Evolutionary conservation across 2,888 invertebrate species (phyloP).

Genomic region (Sinopyrophorus schimmeli): DNA sequence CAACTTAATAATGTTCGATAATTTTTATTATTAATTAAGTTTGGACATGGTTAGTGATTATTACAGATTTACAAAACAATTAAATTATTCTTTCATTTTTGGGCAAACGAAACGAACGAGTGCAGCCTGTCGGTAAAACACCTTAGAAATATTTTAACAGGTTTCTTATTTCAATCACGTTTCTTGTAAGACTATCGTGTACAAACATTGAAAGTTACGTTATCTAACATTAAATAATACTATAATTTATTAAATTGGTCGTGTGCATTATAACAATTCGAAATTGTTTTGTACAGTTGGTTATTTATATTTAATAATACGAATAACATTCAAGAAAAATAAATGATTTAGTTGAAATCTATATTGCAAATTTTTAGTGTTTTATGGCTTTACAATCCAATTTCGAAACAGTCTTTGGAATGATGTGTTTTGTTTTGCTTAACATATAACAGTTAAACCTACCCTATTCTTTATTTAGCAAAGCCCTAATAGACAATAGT

Average conservation of each 20-base stretch:
- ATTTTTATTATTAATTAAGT: slow-evolving; percentile 29
- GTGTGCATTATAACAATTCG: slow-evolving; percentile 41
- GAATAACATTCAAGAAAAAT: slow-evolving; percentile 1
- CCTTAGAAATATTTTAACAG: slow-evolving; percentile 28
- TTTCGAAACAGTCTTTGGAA: slow-evolving; percentile 46
- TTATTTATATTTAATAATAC: slow-evolving; percentile 7
- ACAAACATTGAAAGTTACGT: slow-evolving; percentile 12
- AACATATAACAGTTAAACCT: slow-evolving; percentile 31
- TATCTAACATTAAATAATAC: slow-evolving; percentile 32
- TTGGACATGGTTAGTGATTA: slow-evolving; percentile 29
- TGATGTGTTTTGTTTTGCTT: slow-evolving; percentile 40
- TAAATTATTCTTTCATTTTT: slow-evolving; percentile 8
- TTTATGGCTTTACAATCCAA: slow-evolving; percentile 38
- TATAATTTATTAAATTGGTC: slow-evolving; percentile 38
- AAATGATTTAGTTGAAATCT: slow-evolving; percentile 6
- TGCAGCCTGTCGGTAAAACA: slow-evolving; percentile 26
- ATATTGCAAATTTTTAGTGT: slow-evolving; percentile 15
- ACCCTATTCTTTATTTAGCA: slow-evolving; percentile 16
- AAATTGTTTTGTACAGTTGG: slow-evolving; percentile 36
- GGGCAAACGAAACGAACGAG: slow-evolving; percentile 8
- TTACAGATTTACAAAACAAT: slow-evolving; percentile 26
- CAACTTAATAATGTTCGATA: slow-evolving; percentile 10
- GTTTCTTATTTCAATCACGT: slow-evolving; percentile 15
- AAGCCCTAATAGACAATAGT: slow-evolving; percentile 23
- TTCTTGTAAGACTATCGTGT: slow-evolving; percentile 11